Percentiles rank a stretch among this genome's conserved stretches.
Conservation (phyloP, 2,888 invertebrate genomes). For the Tipula lateralis region DNA sequence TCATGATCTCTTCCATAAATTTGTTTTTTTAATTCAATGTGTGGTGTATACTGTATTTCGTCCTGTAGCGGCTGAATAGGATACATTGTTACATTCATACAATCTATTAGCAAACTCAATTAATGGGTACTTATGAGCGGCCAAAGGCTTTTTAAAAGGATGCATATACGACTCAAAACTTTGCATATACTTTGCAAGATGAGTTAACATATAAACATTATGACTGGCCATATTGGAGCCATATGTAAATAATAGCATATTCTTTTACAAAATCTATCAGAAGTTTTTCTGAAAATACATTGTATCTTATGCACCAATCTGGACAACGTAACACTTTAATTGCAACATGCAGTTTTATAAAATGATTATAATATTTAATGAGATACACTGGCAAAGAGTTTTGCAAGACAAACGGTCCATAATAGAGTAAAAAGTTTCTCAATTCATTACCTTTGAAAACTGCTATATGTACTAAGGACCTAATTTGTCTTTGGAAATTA, state of each 20-base stretch:
- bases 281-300: not conserved
- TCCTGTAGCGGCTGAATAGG: not conserved
- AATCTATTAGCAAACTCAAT: too few species aligned
- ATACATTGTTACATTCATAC: not conserved
- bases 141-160: conserved; percentile 12
- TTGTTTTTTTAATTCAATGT: not conserved
- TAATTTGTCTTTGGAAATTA: not conserved
- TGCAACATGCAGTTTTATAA: not conserved
- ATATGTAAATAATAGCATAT: not conserved
- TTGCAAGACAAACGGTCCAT: not conserved
- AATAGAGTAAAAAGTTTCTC: not conserved
- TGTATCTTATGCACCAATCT: not conserved
- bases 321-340: not conserved
- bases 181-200: not conserved
- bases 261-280: not conserved
- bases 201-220: not conserved
- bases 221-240: not conserved
- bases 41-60: not conserved
- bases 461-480: not conserved
- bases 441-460: not conserved
- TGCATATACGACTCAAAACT: not conserved
- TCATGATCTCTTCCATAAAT: not conserved
- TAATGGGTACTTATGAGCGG: not conserved
- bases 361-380: not conserved
- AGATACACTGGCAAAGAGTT: not conserved